Conservation (phyloP, 2,113 vertebrate species). For the Notothenia rossii region DNA sequence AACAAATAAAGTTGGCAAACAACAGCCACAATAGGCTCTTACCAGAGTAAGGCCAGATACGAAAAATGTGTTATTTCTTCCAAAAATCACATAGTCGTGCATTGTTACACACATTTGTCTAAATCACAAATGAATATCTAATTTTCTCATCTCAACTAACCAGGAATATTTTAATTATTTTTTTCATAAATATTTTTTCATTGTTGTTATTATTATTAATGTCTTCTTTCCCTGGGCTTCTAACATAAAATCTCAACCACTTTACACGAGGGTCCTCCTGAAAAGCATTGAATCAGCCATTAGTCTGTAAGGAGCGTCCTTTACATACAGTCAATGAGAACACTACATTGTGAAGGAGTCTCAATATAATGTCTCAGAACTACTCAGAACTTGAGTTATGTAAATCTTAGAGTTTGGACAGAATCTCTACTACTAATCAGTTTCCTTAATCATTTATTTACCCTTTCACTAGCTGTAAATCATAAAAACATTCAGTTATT, state of each 20-base stretch:
- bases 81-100: background rate
- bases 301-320: background rate
- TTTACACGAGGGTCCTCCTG: background rate
- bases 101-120: background rate
- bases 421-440: too few relatives aligned
- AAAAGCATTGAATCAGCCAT: constrained; percentile 1
- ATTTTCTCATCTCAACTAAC: background rate
- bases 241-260: background rate
- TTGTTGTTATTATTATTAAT: too few relatives aligned
- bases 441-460: background rate
- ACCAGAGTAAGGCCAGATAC: too few relatives aligned
- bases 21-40: background rate
- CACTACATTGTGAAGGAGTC: background rate
- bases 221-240: background rate
- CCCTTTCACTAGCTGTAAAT: background rate
- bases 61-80: background rate
- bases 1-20: background rate
- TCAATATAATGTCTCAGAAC: background rate
- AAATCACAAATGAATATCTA: background rate
- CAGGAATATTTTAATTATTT: background rate
- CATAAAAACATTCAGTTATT: background rate
- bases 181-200: background rate
- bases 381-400: background rate
- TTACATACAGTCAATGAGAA: too few relatives aligned
- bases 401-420: background rate